A percentile compares a stretch with the other conserved stretches of the same genome.
Conservation (phyloP, 2,113 vertebrate genomes). For the Xenopus borealis region DNA sequence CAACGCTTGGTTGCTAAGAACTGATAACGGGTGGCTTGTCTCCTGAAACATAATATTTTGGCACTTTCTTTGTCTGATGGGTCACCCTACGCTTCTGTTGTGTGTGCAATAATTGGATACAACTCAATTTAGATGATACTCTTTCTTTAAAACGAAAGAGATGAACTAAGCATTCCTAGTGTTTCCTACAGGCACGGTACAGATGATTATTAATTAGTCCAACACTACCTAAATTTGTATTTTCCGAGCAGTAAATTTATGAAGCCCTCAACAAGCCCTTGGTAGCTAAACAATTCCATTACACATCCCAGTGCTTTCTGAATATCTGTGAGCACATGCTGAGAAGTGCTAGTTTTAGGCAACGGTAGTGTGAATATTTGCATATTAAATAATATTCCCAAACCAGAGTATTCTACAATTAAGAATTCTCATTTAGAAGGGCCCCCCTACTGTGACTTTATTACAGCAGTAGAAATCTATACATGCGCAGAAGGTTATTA, state of each 20-base stretch:
- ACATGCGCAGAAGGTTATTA: no score
- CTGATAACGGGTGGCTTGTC: no score
- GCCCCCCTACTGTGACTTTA: slow-evolving; percentile 15
- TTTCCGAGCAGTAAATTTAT: neutral
- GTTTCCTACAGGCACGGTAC: no score
- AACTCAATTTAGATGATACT: no score
- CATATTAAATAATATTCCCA: slow-evolving; percentile 35
- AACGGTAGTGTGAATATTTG: slow-evolving; percentile 17
- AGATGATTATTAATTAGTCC: no score
- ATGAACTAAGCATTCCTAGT: neutral
- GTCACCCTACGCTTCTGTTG: no score
- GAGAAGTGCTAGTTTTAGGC: slow-evolving; percentile 17
- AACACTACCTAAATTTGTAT: neutral
- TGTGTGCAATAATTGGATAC: no score
- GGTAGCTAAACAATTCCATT: neutral
- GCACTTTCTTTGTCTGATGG: no score
- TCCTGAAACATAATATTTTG: no score
- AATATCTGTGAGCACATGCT: slow-evolving; percentile 1
- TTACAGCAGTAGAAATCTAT: slow-evolving; percentile 9
- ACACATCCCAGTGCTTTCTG: neutral
- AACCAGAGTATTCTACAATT: slow-evolving; percentile 25
- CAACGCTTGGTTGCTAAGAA: no score
- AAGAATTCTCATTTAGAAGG: slow-evolving; percentile 34
- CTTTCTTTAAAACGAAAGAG: no score
- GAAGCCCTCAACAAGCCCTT: neutral